Evolutionary conservation across 2,797 vertebrate species (phyloP), one percentile per base, ranked within the genome.

Genomic region (Loriculus beryllinus): DNA sequence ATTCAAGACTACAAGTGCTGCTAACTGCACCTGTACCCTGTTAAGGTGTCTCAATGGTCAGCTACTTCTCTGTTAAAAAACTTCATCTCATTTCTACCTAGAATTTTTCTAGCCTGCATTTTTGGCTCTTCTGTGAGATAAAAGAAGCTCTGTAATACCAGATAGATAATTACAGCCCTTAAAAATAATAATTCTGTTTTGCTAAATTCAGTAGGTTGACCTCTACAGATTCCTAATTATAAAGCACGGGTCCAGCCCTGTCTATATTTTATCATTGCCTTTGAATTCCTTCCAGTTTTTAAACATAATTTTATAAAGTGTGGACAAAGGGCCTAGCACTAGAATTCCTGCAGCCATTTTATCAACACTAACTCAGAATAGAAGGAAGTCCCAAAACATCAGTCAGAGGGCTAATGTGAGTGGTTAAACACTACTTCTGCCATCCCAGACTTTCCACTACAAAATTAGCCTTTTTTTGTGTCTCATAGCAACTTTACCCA

Each of bases 231-330:
- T 51, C 60, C 13, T 90, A 67, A 86, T 49, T 88, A 64, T 52
- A 92, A 79, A 79, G 40, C 5, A 1, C 17, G 12, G 3, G 19
- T 70, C 19, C 67, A 84, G 51, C 33, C 56, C 29, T 68, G 29
- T 18, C 86, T 68, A 15, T 71, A 68, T 84, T 95, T 86, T 86
- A 33, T 52, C 51, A 65, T 67, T 84, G 26, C 63, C 63, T 94
- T 70, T 88, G 33, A 86, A 92, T 82, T 90, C 56, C 21, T 84
- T 95, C 48, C 56, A 77, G 17, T 35, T 92, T 79, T 93, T 64
- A 64, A 82, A 91, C 14, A 69, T 37, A 35, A 37, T 90, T 92
- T 81, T n/a, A 8, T 52, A 0, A 82, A 82, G 45, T 68, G 35
- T 60, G 29, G 71, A 74, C 56, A 60, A 12, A 74, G 69, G 67